These are phyloP conservation scores for Thunnus maccoyii DNA, from an alignment of 2,113 vertebrate genomes.

Conservation along the genomic window DNA sequence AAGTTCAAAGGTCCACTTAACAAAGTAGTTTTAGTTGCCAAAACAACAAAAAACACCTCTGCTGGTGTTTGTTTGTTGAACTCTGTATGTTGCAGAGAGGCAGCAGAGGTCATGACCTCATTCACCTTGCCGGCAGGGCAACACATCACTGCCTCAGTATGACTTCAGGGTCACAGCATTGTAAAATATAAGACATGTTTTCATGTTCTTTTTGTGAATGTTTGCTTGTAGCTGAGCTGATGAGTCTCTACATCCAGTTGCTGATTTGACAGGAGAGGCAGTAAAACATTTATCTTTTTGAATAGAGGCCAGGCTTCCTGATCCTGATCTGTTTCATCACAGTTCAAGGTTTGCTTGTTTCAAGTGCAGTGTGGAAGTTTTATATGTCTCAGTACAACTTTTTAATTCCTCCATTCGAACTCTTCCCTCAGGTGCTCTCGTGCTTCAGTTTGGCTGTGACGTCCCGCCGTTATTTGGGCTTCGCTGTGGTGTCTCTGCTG, in stretches of 20 bases:
- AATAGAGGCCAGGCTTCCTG: background rate
- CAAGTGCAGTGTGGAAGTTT: background rate
- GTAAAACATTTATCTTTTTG: slow-evolving; percentile 2
- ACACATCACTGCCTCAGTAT: background rate
- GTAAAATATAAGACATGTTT: background rate
- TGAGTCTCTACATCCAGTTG: background rate
- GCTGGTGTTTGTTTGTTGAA: no score
- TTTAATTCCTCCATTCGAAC: background rate
- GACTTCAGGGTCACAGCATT: background rate
- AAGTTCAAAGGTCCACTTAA: no score
- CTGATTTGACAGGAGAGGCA: background rate
- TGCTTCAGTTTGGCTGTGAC: slow-evolving; percentile 49
- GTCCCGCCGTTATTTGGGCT: slow-evolving; percentile 80
- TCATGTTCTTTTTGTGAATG: background rate
- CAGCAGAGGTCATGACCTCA: slow-evolving; percentile 9
- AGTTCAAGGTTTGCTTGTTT: background rate
- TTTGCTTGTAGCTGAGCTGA: background rate
- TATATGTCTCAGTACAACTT: background rate
- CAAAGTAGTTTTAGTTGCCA: no score
- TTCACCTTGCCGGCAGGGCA: slow-evolving; percentile 12
- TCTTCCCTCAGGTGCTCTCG: slow-evolving; percentile 32
- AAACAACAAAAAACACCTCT: no score
- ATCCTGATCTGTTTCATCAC: background rate
- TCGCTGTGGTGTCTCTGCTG: slow-evolving; percentile 86
- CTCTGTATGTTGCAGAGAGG: background rate